Evolutionary conservation across 1,140 invertebrate genomes (phyloP).

Genomic region (Nasonia longicornis): DNA sequence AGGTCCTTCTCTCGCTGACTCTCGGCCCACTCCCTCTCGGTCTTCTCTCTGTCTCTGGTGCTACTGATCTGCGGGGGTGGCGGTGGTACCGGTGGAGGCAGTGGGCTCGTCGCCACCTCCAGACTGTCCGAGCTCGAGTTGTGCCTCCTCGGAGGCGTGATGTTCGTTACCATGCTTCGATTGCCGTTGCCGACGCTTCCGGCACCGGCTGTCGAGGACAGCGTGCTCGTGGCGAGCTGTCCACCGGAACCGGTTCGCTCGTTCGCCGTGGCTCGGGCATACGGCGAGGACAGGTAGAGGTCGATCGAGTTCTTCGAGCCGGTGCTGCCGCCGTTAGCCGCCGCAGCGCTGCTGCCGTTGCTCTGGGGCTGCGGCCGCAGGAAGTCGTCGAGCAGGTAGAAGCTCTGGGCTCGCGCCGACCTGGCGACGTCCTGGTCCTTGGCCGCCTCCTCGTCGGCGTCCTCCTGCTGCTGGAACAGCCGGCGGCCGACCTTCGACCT

Average conservation of each 20-base stretch:
- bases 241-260: constrained; percentile 41
- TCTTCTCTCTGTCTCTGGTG: constrained; percentile 47
- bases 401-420: constrained; percentile 67
- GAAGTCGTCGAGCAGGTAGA: constrained; percentile 71
- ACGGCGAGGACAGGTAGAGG: constrained; percentile 57
- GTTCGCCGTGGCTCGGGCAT: constrained; percentile 31
- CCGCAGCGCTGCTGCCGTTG: not conserved
- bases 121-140: constrained; percentile 68
- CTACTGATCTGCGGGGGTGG: constrained; percentile 60
- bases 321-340: not conserved
- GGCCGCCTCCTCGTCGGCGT: not conserved
- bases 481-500: constrained; percentile 60
- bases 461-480: constrained; percentile 54
- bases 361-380: constrained; percentile 63
- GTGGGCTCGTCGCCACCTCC: constrained; percentile 66
- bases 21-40: constrained; percentile 55
- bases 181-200: not conserved
- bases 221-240: not conserved
- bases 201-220: constrained; percentile 46
- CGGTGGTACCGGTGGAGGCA: constrained; percentile 67
- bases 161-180: constrained; percentile 52
- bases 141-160: constrained; percentile 66
- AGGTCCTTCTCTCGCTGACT: constrained; percentile 60
- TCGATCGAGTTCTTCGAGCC: constrained; percentile 58
- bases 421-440: constrained; percentile 48